A percentile compares a stretch with the other conserved stretches of the same genome.
phyloP scores from a whole-genome alignment of 2,113 vertebrate genomes.

The Malaclemys terrapin region DNA sequence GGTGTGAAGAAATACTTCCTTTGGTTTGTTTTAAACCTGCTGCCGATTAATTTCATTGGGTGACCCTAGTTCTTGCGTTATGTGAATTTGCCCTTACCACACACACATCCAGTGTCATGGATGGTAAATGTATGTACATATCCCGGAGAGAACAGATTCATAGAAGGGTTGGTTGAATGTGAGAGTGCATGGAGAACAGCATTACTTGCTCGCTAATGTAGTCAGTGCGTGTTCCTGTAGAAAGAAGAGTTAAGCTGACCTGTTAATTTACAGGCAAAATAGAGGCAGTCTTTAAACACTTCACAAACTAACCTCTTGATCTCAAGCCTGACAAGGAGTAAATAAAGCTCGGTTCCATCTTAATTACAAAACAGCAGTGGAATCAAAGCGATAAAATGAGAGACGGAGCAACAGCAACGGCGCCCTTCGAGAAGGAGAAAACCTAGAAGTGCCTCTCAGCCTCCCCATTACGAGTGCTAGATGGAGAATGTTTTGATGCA shows the following conservation, averaged over 20 bases:
- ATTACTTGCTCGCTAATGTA: rapidly evolving
- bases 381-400: not conserved
- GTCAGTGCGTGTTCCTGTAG: rapidly evolving
- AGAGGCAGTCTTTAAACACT: not conserved
- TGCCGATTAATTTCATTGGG: too few species aligned
- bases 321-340: not conserved
- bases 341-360: not conserved
- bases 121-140: not conserved
- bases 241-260: not conserved
- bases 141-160: not conserved
- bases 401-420: not conserved
- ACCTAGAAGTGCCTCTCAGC: not conserved
- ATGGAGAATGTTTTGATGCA: not conserved
- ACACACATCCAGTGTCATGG: rapidly evolving
- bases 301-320: not conserved
- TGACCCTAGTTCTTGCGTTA: too few species aligned
- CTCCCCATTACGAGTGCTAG: not conserved
- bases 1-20: too few species aligned
- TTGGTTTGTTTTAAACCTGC: too few species aligned
- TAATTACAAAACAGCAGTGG: not conserved
- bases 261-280: not conserved
- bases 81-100: not conserved
- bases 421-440: not conserved
- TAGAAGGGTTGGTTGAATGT: not conserved
- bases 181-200: not conserved